Base-by-base conservation (phyloP, 2,797 vertebrate species). In the Arrhamphus sclerolepis region DNA sequence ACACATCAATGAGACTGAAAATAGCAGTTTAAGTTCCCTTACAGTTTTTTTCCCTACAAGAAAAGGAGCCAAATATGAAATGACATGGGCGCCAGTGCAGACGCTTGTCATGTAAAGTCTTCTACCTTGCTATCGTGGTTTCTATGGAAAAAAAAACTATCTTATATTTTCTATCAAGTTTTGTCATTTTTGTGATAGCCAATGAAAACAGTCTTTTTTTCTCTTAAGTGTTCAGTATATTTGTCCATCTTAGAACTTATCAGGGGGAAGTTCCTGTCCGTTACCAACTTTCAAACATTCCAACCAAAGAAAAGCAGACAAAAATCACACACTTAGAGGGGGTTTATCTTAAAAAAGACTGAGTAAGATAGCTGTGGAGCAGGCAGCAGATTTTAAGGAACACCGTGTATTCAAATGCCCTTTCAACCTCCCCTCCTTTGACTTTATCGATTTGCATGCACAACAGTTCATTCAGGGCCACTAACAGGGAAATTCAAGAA, bases 401-500 rank as follows among this genome's bases (percentile, higher is more conserved):
- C 56, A 46, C 19, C 5, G 46, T 16, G 40, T 47, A 46, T 55
- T 51, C 22, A 48, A 21, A 38, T 19, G 11, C 22, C 18, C 22
- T 46, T 73, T 75, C 64, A 71, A 66, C 68, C 20, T 11, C 5
- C 18, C 38, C 55, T 39, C 22, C 18, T 62, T 40, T 76, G 16
- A 39, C 38, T 67, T 46, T 13, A 43, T 60, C 14, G 31, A 71
- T 89, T 86, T 87, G 73, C 83, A 86, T 83, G 29, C 29, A 54
- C 59, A 73, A 75, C 72, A 65, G 74, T 69, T 80, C 28, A 56
- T 39, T 59, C 40, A 34, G 51, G 21, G 28, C 2, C 28, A 1
- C 34, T n/a, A 29, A 38, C 47, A 80, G 55, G 60, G 62, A 78
- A 76, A 83, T 75, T 31, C 26, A 56, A 29, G 0, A 38, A 5